Evolutionary conservation across 2,888 invertebrate genomes (phyloP).

Genomic region (Argynnis bischoffii): DNA sequence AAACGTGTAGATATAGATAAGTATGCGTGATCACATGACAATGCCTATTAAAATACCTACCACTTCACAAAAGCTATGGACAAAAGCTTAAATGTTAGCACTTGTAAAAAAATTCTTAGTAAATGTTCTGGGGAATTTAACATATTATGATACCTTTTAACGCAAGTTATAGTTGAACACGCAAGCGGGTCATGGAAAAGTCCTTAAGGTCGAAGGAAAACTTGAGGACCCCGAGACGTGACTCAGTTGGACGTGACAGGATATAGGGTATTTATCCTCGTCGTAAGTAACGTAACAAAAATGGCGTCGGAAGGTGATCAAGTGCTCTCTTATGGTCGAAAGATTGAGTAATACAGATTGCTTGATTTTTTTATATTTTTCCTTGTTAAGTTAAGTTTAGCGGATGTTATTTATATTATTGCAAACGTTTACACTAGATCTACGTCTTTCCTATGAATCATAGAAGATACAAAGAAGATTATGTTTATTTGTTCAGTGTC

Average conservation of each 20-base stretch:
- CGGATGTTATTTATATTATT: too few relatives aligned
- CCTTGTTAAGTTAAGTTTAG: not conserved
- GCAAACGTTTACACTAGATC: too few relatives aligned
- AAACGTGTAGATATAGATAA: too few relatives aligned
- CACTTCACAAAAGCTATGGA: not conserved
- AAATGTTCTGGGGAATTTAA: too few relatives aligned
- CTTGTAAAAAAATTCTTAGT: not conserved
- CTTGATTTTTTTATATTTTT: not conserved
- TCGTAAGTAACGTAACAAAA: constrained; percentile 29
- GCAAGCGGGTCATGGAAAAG: constrained; percentile 58
- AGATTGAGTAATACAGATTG: constrained; percentile 15
- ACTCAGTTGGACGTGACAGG: constrained; percentile 38
- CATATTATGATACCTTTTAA: too few relatives aligned
- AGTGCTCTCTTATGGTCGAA: constrained; percentile 2
- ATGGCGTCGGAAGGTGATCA: constrained; percentile 24
- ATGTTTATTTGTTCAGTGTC: too few relatives aligned
- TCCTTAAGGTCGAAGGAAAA: constrained; percentile 44
- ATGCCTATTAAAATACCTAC: too few relatives aligned
- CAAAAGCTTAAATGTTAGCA: not conserved
- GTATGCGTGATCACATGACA: too few relatives aligned
- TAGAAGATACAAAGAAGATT: too few relatives aligned
- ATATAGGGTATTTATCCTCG: constrained; percentile 47
- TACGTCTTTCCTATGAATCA: too few relatives aligned
- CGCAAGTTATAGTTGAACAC: constrained; percentile 10
- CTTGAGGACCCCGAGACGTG: constrained; percentile 41